Conservation (phyloP, 2,888 invertebrate species). For the Macaria liturata region DNA sequence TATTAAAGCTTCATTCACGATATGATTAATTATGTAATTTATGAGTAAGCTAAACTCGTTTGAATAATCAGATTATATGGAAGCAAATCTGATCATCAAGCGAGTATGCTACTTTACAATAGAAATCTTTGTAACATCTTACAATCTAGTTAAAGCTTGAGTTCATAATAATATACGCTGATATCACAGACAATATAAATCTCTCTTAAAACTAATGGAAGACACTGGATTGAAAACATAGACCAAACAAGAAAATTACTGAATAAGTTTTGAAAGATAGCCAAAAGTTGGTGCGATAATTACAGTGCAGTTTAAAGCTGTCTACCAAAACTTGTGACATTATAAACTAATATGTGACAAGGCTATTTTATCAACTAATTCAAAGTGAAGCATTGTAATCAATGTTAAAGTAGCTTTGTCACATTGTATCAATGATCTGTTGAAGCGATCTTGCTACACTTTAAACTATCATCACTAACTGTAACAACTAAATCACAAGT, state of each 20-base stretch:
- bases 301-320: slow-evolving; percentile 83
- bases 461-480: slow-evolving; percentile 46
- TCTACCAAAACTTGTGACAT: slow-evolving; percentile 79
- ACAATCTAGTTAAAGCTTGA: slow-evolving; percentile 34
- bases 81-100: no score
- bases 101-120: neutral
- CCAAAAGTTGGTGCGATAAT: slow-evolving; percentile 69
- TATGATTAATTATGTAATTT: slow-evolving; percentile 16
- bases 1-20: slow-evolving; percentile 36
- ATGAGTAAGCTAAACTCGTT: no score
- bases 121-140: slow-evolving; percentile 21
- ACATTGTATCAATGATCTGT: slow-evolving; percentile 40
- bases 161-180: slow-evolving; percentile 44
- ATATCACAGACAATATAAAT: slow-evolving; percentile 70
- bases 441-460: slow-evolving; percentile 44
- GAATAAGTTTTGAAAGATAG: slow-evolving; percentile 57
- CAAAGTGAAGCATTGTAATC: no score
- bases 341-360: slow-evolving; percentile 53
- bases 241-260: slow-evolving; percentile 36
- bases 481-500: slow-evolving; percentile 48
- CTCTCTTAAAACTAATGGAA: slow-evolving; percentile 69
- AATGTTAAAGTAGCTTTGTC: neutral
- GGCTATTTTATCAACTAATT: no score
- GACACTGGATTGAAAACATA: slow-evolving; percentile 61
- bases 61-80: no score